A percentile compares a stretch with the other conserved stretches of the same genome.
phyloP scores from a whole-genome alignment of 2,797 vertebrate species.

The Ptychobarbus kaznakovi region DNA sequence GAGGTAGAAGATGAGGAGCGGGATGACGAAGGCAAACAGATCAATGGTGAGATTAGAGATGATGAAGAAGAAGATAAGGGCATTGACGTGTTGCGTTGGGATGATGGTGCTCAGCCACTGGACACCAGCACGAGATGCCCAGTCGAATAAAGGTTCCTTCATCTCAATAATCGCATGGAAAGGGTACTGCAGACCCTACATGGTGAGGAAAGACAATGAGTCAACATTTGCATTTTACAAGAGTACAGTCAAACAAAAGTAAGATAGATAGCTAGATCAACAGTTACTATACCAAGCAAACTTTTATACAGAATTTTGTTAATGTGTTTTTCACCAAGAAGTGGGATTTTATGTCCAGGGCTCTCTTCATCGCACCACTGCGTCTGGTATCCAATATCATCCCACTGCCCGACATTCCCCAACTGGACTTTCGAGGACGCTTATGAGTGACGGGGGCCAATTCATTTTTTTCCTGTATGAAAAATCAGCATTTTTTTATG shows the following conservation, averaged over 20 bases:
- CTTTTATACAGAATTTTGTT: neutral
- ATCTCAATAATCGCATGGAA: constrained; percentile 87
- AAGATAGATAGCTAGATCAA: neutral
- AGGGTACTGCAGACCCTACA: constrained; percentile 91
- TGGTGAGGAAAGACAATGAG: neutral
- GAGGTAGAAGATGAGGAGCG: constrained; percentile 94
- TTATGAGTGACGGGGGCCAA: constrained; percentile 57
- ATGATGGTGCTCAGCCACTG: constrained; percentile 95
- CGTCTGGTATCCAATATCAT: constrained; percentile 70
- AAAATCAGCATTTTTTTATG: constrained; percentile 26
- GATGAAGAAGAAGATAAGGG: constrained; percentile 97
- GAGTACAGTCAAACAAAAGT: neutral
- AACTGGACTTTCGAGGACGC: constrained; percentile 67
- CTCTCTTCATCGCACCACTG: constrained; percentile 69
- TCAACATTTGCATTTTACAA: neutral
- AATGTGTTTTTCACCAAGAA: constrained; percentile 69
- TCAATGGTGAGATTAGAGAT: constrained; percentile 95
- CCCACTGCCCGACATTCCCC: constrained; percentile 70
- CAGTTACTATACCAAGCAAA: neutral
- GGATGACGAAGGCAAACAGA: constrained; percentile 93
- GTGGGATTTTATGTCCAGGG: constrained; percentile 76
- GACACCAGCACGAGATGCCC: constrained; percentile 93
- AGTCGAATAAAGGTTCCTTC: constrained; percentile 93
- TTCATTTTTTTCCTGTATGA: constrained; percentile 58
- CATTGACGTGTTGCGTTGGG: constrained; percentile 96